phyloP scores from a whole-genome alignment of 2,113 vertebrate genomes.

The Murina feae region DNA sequence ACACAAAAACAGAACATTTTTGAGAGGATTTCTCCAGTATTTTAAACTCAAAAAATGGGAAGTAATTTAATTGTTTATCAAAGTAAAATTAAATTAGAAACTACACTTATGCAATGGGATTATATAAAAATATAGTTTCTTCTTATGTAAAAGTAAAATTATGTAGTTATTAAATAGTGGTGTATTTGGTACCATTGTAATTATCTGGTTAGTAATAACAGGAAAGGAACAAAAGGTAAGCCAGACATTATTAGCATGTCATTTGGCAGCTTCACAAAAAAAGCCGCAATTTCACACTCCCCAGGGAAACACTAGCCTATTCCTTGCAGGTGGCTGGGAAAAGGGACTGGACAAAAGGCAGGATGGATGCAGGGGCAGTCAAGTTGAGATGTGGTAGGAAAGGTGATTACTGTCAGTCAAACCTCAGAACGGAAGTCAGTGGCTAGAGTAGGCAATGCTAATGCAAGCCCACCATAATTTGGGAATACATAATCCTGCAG shows the following conservation, averaged over 20 bases:
- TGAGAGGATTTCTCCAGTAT: neutral
- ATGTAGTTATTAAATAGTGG: neutral
- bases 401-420: neutral
- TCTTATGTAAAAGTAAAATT: neutral
- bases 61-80: neutral
- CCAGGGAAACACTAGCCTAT: neutral
- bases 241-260: neutral
- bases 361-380: neutral
- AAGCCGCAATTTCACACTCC: neutral
- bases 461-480: neutral
- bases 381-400: neutral
- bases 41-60: neutral
- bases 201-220: neutral
- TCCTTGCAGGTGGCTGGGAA: neutral
- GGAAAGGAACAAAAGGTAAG: neutral
- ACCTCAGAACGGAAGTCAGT: neutral
- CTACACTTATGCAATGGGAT: neutral
- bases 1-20: neutral
- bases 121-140: neutral
- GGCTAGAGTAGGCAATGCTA: neutral
- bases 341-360: neutral
- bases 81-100: slow-evolving; percentile 21
- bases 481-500: neutral
- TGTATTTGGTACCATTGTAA: neutral
- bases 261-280: neutral